Evolutionary conservation across 2,797 vertebrate genomes (phyloP).

Genomic region (Artibeus lituratus): DNA sequence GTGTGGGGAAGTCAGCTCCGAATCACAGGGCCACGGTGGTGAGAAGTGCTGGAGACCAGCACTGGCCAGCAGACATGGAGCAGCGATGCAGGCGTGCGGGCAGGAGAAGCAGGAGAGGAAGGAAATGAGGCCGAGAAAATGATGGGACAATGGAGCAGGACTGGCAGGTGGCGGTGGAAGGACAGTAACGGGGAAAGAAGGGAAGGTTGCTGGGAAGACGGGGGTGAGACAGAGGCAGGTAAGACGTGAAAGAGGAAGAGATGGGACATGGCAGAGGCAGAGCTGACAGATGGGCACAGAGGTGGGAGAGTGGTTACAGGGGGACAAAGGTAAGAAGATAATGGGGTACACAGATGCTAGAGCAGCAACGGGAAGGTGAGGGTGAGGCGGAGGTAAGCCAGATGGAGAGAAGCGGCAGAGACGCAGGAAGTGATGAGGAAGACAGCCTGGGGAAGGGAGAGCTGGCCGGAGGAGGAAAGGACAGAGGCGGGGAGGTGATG

Average conservation of each 20-base stretch:
- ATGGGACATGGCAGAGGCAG: background rate
- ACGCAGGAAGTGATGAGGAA: background rate
- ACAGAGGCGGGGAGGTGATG: background rate
- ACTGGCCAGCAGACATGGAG: background rate
- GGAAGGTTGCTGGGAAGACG: background rate
- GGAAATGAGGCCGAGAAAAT: background rate
- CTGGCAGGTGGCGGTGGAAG: background rate
- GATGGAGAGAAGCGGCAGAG: background rate
- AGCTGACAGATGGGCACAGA: background rate
- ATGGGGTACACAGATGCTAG: background rate
- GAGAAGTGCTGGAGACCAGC: background rate
- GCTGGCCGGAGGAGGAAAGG: background rate
- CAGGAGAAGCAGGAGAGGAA: background rate
- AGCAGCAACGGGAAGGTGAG: background rate
- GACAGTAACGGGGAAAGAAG: background rate
- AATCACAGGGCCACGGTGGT: background rate
- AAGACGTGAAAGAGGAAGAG: background rate
- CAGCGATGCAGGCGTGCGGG: background rate
- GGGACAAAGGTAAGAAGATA: background rate
- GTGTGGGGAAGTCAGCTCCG: background rate
- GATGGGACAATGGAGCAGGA: background rate
- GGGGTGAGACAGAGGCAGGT: background rate
- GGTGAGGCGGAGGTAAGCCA: background rate
- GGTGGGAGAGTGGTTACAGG: background rate
- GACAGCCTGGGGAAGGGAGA: background rate